Base-by-base conservation (phyloP, 2,888 invertebrate genomes). In the Molorchus minor region DNA sequence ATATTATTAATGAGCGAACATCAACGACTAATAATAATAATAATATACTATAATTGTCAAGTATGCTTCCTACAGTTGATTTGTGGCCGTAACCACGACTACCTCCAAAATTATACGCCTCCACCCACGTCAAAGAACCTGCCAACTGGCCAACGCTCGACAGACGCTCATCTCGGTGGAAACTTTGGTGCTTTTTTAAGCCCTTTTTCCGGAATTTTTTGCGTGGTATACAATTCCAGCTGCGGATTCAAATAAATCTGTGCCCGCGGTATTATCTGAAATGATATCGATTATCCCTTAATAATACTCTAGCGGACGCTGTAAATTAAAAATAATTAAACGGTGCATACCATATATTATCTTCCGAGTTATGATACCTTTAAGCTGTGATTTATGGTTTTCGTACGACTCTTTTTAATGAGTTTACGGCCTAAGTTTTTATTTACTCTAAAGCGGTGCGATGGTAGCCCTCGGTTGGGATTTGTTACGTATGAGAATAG, bases 271-370 rank as follows among this genome's bases (percentile, higher is more conserved):
- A 67, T 69, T 72, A 76, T 76, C 75, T 71, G 60, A 65, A 72
- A 71, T 74, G 74, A 75, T 76, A 77, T 77, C 77, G 75, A 77
- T 75, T 75, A 74, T 72, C 73, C 70, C 61, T 74, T 77, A 77
- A 77, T 77, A 76, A 76, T 71, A 77, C 74, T 75, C 73, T 69
- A 73, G 72, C 71, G 63, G 66, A 61, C 68, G 73, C 66, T 69
- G 73, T 77, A 77, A 77, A 77, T 77, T 77, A 77, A 77, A 77
- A 77, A 77, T 76, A 76, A 77, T 76, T 77, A 75, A 76, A 75
- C 74, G 73, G 72, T 72, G 60, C 62, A 67, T 68, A 68, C 68
- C 67, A 65, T 68, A 70, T 64, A 64, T 69, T 65, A 68, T 60
- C 67, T 61, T 46, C 35, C 58, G 61, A 64, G 62, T 65, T 64